Conservation (phyloP, 1,140 invertebrate genomes). For the Matsumurasca onukii region DNA sequence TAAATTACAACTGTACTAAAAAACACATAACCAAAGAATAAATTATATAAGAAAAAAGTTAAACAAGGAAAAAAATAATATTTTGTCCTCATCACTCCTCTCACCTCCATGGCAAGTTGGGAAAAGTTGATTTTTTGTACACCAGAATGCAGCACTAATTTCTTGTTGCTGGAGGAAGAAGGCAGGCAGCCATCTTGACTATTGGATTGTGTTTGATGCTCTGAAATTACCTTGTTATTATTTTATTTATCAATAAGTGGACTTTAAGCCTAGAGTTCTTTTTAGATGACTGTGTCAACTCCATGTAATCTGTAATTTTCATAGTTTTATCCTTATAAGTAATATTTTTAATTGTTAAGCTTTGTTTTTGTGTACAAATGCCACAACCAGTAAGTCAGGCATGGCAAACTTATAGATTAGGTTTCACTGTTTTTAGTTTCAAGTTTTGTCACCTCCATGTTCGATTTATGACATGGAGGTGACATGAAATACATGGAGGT, state of each 20-base stretch:
- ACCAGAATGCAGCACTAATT: background rate
- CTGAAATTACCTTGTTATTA: background rate
- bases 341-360: background rate
- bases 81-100: background rate
- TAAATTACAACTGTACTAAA: background rate
- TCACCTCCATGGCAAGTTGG: slow-evolving; percentile 1
- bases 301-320: background rate
- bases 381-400: background rate
- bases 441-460: slow-evolving; percentile 10
- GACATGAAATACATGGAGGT: slow-evolving; percentile 12
- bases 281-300: slow-evolving; percentile 2
- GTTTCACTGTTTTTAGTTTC: background rate
- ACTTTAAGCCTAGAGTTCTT: background rate
- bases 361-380: background rate
- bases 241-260: background rate
- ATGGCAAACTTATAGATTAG: slow-evolving; percentile 11
- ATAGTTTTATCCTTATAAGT: background rate
- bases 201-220: background rate
- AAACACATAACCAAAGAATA: background rate
- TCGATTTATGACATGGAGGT: slow-evolving; percentile 2
- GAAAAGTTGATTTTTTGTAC: background rate
- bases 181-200: slow-evolving; percentile 8
- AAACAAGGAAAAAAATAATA: background rate
- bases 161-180: background rate
- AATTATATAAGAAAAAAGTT: background rate